Conservation (phyloP, 2,797 vertebrate genomes). For the Alfaro cultratus region DNA sequence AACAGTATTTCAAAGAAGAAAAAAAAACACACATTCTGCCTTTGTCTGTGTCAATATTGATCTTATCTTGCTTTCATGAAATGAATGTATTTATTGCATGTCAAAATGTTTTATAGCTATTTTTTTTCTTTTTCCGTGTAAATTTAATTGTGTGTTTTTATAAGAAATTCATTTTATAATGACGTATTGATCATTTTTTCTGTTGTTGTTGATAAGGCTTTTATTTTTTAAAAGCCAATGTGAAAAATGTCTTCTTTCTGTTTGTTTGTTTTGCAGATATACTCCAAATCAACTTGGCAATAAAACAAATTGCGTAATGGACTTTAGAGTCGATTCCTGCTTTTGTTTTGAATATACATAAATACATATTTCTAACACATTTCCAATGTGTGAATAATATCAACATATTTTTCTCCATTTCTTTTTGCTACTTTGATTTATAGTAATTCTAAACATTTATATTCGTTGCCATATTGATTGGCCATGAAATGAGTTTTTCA, state of each 20-base stretch:
- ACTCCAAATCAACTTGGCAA: constrained; percentile 84
- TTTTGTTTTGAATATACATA: not conserved
- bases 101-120: constrained; percentile 82
- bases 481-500: constrained; percentile 57
- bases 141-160: constrained; percentile 79
- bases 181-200: constrained; percentile 59
- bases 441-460: constrained; percentile 3
- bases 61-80: constrained; percentile 81
- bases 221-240: constrained; percentile 83
- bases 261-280: constrained; percentile 73
- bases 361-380: not conserved
- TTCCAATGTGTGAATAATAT: not conserved
- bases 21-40: constrained; percentile 25
- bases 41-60: constrained; percentile 77
- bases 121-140: constrained; percentile 72
- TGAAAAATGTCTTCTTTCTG: constrained; percentile 72
- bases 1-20: constrained; percentile 77
- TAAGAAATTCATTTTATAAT: constrained; percentile 75
- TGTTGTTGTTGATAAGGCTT: constrained; percentile 78
- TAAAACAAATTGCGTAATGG: constrained; percentile 82
- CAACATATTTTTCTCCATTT: not conserved
- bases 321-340: constrained; percentile 26
- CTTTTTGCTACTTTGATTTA: constrained; percentile 3
- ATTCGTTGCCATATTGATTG: constrained; percentile 51
- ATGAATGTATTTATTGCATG: constrained; percentile 91